Base-by-base conservation (phyloP, 1,140 invertebrate genomes). In the Trichonephila clavipes region DNA sequence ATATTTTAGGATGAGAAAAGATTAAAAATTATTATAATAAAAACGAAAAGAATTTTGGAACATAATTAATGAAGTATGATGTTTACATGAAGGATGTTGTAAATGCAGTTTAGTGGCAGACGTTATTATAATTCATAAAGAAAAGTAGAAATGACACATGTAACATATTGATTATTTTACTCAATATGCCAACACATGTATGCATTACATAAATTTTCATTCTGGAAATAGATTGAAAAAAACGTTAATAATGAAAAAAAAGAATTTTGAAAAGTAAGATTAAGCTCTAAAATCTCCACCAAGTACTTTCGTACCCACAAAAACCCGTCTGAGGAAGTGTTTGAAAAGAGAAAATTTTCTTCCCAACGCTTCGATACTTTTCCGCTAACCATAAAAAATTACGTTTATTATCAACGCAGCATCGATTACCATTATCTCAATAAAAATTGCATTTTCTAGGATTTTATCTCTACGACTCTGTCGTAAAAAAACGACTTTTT, bases 341-440 rank as follows among this genome's bases (percentile, higher is more conserved):
- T 69, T 69, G 10, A 24, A 69, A 14, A 69, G n/a, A 24, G 24
- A 69, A 69, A 69, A 69, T 69, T 28, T 24, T 24, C n/a, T 14
- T n/a, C 21, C 8, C 4, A 69, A n/a, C 66, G 66, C 66, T 69
- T 69, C 66, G n/a, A 24, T 24, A 24, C n/a, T n/a, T 28, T 69
- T 69, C n/a, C 24, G 10, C 24, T 24, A 69, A 69, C 66, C 66
- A 69, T 69, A 69, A 69, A 69, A 69, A 69, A 69, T 69, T 69
- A 69, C 66, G 21, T 69, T 69, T 69, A 69, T n/a, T 69, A 69
- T 24, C 24, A 69, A 69, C 66, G 66, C n/a, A 24, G 66, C 66
- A 69, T 69, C 66, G 66, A 69, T 69, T 69, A 69, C n/a, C 66
- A 69, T 69, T 69, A 69, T 69, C 66, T 69, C 66, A 69, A 69